Conservation (phyloP, 1,140 invertebrate genomes). For the Drosophila subobscura region DNA sequence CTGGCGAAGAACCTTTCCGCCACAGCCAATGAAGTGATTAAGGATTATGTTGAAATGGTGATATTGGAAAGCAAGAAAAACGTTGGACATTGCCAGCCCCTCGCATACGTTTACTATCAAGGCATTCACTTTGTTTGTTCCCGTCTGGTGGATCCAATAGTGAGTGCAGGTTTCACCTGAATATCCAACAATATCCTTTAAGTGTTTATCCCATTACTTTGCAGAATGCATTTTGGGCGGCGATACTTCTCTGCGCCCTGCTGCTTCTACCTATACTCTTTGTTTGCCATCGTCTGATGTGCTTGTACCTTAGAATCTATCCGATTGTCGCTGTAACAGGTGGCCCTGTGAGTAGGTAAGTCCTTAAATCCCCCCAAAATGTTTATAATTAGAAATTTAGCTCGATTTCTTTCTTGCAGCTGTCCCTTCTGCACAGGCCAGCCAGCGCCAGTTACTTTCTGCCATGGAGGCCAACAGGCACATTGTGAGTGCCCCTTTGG, state of each 20-base stretch:
- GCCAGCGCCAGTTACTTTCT: no score
- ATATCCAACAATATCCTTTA: no score
- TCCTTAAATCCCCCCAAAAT: no score
- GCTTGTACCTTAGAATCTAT: constrained; percentile 93
- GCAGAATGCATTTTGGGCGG: constrained; percentile 95
- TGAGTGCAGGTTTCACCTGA: constrained; percentile 84
- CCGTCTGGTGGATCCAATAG: constrained; percentile 91
- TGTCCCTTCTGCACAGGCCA: no score
- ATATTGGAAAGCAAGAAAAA: constrained; percentile 85
- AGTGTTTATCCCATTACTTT: constrained; percentile 48
- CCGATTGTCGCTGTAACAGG: constrained; percentile 86
- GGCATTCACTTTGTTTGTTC: constrained; percentile 90
- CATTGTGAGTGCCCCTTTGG: no score
- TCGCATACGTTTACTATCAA: constrained; percentile 90
- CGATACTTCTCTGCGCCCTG: constrained; percentile 91
- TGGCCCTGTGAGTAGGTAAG: constrained; percentile 87
- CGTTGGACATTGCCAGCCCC: constrained; percentile 90
- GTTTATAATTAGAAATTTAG: no score
- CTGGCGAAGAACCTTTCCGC: no score
- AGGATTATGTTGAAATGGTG: constrained; percentile 87
- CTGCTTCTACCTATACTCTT: constrained; percentile 92
- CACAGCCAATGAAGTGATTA: constrained; percentile 85
- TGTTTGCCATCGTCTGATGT: constrained; percentile 90
- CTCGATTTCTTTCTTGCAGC: no score
- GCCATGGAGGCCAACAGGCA: no score